phyloP scores from a whole-genome alignment of 1,140 invertebrate genomes.

The Theocolax elegans region DNA sequence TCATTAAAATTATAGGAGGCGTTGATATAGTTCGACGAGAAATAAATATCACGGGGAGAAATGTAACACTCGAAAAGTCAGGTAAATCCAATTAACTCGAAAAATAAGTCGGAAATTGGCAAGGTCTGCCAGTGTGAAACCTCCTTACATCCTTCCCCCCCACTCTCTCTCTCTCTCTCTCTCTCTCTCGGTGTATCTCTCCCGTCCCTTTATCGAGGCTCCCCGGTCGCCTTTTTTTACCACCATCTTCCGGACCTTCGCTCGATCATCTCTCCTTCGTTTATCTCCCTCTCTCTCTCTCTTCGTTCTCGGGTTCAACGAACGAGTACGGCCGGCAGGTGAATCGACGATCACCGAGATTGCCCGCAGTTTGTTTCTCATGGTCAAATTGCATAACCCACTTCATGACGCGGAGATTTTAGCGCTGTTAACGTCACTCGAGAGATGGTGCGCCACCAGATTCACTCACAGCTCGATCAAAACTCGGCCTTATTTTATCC shows the following conservation, averaged over 20 bases:
- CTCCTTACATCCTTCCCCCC: not conserved
- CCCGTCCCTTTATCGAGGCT: conserved; percentile 1
- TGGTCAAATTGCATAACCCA: conserved; percentile 41
- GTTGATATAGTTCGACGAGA: too few relatives aligned
- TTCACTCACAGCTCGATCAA: conserved; percentile 12
- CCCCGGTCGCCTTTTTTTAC: not conserved
- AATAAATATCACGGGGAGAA: too few relatives aligned
- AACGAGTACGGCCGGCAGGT: conserved; percentile 32
- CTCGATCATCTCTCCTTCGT: conserved; percentile 4
- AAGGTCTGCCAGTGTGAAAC: not conserved
- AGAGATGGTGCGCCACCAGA: too few relatives aligned
- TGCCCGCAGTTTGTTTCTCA: conserved; percentile 33
- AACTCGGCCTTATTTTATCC: not conserved
- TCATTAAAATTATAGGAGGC: too few relatives aligned
- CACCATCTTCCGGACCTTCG: conserved; percentile 2
- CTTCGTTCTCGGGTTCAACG: conserved; percentile 7
- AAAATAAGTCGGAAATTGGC: too few relatives aligned
- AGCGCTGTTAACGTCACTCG: conserved; percentile 33
- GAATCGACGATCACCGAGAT: conserved; percentile 10
- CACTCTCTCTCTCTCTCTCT: not conserved
- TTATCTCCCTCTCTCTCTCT: not conserved
- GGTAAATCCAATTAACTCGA: too few relatives aligned
- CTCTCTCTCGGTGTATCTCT: not conserved
- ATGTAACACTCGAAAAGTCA: too few relatives aligned
- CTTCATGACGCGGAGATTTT: conserved; percentile 36